Evolutionary conservation across 2,797 vertebrate genomes (phyloP).

Genomic region (Vultur gryphus): DNA sequence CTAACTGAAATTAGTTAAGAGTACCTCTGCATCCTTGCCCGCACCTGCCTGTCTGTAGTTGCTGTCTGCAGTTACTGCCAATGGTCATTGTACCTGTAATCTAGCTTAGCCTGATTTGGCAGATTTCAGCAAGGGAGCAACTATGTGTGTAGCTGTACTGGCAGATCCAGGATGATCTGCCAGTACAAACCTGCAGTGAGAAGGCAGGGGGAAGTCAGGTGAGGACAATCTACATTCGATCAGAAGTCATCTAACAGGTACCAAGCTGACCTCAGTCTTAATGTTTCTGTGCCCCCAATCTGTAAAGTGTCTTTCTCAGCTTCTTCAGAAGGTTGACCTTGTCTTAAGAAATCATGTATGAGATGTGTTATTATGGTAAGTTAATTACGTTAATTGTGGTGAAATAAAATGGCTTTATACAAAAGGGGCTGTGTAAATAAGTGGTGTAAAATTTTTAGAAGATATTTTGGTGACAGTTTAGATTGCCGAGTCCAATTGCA

Average conservation of each 20-base stretch:
- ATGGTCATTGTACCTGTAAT: not conserved
- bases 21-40: not conserved
- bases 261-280: not conserved
- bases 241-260: not conserved
- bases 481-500: not conserved
- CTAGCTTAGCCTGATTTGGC: rapidly evolving
- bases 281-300: not conserved
- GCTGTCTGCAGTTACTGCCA: not conserved
- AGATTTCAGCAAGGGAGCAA: not conserved
- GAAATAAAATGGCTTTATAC: not conserved
- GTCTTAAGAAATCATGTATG: not conserved
- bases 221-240: rapidly evolving
- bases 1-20: not conserved
- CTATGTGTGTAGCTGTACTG: not conserved
- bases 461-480: not conserved
- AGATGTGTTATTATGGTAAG: not conserved
- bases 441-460: not conserved
- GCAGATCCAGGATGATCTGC: not conserved
- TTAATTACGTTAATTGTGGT: not conserved
- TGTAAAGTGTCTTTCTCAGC: not conserved
- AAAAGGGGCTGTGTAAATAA: not conserved
- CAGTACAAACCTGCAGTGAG: not conserved
- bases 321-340: not conserved
- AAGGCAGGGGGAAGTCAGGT: not conserved
- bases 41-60: not conserved